Percentiles rank a stretch among this genome's conserved stretches.
Conservation (phyloP, 2,113 vertebrate genomes). For the Anhinga anhinga region DNA sequence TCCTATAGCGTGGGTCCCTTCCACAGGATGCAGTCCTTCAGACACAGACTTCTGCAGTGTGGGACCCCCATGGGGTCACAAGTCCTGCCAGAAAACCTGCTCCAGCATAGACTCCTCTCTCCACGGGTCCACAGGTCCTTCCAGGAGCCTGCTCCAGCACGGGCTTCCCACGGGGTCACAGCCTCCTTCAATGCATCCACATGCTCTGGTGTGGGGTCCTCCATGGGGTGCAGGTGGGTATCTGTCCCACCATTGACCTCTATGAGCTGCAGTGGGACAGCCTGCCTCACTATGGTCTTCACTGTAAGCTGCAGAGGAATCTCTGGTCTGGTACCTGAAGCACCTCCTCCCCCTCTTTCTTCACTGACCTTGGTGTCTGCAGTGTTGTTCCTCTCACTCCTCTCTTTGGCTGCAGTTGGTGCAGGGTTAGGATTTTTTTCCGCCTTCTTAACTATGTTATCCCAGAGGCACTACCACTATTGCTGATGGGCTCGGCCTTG, state of each 20-base stretch:
- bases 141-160: too few relatives aligned
- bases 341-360: background rate
- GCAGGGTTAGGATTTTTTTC: too few relatives aligned
- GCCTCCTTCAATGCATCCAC: too few relatives aligned
- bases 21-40: background rate
- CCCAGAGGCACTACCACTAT: too few relatives aligned
- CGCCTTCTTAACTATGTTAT: too few relatives aligned
- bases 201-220: background rate
- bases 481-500: too few relatives aligned
- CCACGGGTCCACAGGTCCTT: background rate
- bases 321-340: background rate
- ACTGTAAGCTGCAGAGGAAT: background rate
- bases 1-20: background rate
- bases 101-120: background rate
- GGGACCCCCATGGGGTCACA: background rate
- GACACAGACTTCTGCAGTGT: background rate
- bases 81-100: background rate
- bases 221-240: background rate
- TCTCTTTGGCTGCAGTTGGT: too few relatives aligned
- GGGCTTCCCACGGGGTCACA: too few relatives aligned
- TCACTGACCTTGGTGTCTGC: background rate
- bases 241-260: background rate
- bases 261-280: background rate
- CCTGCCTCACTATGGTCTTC: background rate
- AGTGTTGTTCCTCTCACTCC: background rate